These are phyloP conservation scores for Nomada hirtipes DNA, from an alignment of 2,888 invertebrate genomes.

Conservation along the genomic window DNA sequence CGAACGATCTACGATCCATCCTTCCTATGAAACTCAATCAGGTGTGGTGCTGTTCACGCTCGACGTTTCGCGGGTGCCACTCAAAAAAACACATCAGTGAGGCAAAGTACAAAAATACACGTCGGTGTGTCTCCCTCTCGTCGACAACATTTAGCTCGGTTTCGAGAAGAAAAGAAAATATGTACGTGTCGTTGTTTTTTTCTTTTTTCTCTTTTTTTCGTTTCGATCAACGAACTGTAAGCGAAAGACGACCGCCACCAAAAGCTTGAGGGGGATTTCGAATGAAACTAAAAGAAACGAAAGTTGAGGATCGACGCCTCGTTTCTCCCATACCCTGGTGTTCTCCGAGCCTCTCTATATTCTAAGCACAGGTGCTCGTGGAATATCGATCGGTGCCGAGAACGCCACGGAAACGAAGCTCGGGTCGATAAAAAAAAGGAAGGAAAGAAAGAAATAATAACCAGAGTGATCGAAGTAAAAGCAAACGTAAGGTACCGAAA, in stretches of 20 bases:
- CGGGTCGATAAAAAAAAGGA: conserved; percentile 9
- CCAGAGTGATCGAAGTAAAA: not conserved
- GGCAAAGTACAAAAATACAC: conserved; percentile 82
- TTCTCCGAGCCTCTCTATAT: conserved; percentile 4
- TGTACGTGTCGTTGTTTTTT: not conserved
- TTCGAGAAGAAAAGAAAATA: conserved; percentile 47
- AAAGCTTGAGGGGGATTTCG: conserved; percentile 75
- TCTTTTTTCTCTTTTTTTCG: not conserved
- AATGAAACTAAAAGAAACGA: conserved; percentile 3
- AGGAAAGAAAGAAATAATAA: not conserved
- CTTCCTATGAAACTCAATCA: conserved; percentile 60
- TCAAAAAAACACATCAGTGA: conserved; percentile 79
- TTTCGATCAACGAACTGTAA: conserved; percentile 66
- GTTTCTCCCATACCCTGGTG: not conserved
- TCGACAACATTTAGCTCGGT: conserved; percentile 55
- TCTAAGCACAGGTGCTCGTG: not conserved
- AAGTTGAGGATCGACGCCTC: not conserved
- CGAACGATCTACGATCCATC: conserved; percentile 37
- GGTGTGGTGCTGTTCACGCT: conserved; percentile 78
- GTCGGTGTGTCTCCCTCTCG: conserved; percentile 67
- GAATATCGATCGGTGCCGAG: conserved; percentile 17
- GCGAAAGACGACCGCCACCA: conserved; percentile 81
- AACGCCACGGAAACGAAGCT: conserved; percentile 1
- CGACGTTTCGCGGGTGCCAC: conserved; percentile 81
- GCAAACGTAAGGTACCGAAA: conserved; percentile 25